These are phyloP conservation scores for Neodiprion virginianus DNA, from an alignment of 1,140 invertebrate species.

Conservation along the genomic window DNA sequence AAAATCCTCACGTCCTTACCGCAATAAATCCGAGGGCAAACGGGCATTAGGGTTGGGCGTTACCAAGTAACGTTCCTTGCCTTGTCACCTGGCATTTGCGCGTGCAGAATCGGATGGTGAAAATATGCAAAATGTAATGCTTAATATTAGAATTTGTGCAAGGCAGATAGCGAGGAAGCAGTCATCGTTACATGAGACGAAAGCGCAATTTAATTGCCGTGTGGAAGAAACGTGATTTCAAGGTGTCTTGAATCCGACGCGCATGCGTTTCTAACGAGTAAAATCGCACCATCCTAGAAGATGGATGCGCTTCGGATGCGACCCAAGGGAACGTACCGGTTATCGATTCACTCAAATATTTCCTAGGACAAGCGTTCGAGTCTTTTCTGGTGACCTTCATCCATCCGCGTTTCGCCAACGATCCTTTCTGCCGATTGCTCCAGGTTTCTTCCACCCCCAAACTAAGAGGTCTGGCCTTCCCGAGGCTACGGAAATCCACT, in stretches of 20 bases:
- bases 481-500: no score
- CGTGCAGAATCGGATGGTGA: neutral
- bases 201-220: no score
- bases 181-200: no score
- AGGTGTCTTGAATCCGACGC: neutral
- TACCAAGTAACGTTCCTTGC: neutral
- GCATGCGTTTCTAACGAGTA: neutral
- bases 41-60: neutral
- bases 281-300: neutral
- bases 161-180: neutral
- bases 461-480: no score
- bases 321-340: neutral
- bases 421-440: no score
- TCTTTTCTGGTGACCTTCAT: no score
- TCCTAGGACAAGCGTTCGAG: no score
- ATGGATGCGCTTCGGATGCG: neutral
- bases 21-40: conserved; percentile 3
- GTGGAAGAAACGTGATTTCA: neutral
- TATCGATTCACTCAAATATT: no score
- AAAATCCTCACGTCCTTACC: neutral
- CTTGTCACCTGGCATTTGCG: neutral
- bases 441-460: no score
- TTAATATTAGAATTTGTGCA: no score
- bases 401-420: no score
- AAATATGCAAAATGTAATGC: neutral